Base-by-base conservation (phyloP, 2,888 invertebrate genomes). In the Vanessa cardui region DNA sequence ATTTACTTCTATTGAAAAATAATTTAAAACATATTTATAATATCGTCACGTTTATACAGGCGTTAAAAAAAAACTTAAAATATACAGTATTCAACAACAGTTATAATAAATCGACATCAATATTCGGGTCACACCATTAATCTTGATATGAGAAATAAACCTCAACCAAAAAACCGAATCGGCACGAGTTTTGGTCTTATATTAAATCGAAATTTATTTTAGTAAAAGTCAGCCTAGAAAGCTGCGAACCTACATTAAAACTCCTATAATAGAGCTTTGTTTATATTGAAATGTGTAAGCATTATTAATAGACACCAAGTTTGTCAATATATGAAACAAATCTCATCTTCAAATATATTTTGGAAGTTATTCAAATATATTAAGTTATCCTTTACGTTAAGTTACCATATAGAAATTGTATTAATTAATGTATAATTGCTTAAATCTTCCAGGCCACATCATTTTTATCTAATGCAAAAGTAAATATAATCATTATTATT, bases 91-190 rank as follows among this genome's bases (percentile, higher is more conserved):
- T 50, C 18, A 50, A 50, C 8, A 18, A 47, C 6, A 18, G 8
- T 21, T 12, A 50, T 21, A 50, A 50, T 50, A 50, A 21, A 50
- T 50, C 50, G 50, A 50, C 9, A 12, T 12, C 50, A 50, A 21
- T 50, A 50, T 50, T 50, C 20, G 20, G 50, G 50, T 50, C 50
- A 50, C 12, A 50, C 9, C 12, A 50, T 50, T 50, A 21, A 50
- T 50, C 20, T 20, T 20, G 21, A 54, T 6, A 31, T n/a, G 54
- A 8, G 18, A 18, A 39, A 56, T 4, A 56, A 26, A 56, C 39
- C 56, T 33, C 31, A 31, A 54, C 31, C n/a, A n/a, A 33, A 54
- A 54, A 31, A 54, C n/a, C 31, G 8, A 54, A 31, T 31, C 54
- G n/a, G 26, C 54, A 33, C 31, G 7, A 16, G 16, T 54, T 54